Percentiles rank a stretch among this genome's conserved stretches.
These are phyloP conservation scores for Fopius arisanus DNA, from an alignment of 1,140 invertebrate genomes.

Conservation along the genomic window DNA sequence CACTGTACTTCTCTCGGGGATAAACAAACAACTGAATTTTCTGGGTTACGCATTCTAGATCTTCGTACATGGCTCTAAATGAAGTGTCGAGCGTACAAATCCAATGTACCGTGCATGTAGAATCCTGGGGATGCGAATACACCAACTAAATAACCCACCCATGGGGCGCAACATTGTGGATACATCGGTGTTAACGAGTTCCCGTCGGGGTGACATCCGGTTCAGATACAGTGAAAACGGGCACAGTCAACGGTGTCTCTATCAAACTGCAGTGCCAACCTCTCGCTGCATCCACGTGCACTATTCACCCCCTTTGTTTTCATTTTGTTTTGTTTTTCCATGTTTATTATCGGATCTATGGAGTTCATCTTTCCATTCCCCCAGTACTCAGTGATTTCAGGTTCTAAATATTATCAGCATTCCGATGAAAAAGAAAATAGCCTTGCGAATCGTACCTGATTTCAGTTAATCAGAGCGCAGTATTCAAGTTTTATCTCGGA, in stretches of 20 bases:
- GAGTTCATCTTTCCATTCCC: not conserved
- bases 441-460: too few species aligned
- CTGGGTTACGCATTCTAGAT: not conserved
- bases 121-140: not conserved
- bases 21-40: too few species aligned
- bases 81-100: not conserved
- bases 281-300: not conserved
- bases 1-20: too few species aligned
- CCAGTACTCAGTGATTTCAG: too few species aligned
- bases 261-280: not conserved
- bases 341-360: not conserved
- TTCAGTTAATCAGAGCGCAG: too few species aligned
- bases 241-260: not conserved
- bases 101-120: not conserved
- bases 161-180: conserved; percentile 25
- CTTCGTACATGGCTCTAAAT: not conserved
- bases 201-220: conserved; percentile 38
- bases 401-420: too few species aligned
- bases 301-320: not conserved
- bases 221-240: conserved; percentile 31
- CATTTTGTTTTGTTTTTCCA: not conserved
- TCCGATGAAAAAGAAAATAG: too few species aligned
- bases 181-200: conserved; percentile 36
- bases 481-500: too few species aligned
- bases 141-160: conserved; percentile 8